These are phyloP conservation scores for Eupeodes luniger DNA, from an alignment of 2,888 invertebrate species.

Conservation along the genomic window DNA sequence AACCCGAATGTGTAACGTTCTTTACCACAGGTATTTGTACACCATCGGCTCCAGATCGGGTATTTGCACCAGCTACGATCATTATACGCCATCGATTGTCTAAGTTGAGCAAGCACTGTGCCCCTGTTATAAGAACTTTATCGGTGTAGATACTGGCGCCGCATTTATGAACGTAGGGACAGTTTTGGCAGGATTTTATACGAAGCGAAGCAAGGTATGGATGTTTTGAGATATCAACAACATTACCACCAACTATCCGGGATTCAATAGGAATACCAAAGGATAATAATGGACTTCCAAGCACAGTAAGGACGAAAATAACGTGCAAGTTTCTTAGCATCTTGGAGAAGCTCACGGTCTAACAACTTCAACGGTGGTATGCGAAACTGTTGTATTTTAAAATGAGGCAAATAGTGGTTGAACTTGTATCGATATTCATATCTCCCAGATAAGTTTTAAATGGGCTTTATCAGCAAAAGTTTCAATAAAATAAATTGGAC, in stretches of 20 bases:
- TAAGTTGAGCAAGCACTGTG: slow-evolving; percentile 80
- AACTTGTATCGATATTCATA: slow-evolving; percentile 24
- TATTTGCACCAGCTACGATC: slow-evolving; percentile 86
- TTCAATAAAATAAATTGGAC: too few species aligned
- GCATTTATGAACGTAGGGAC: slow-evolving; percentile 78
- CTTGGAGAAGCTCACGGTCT: background rate
- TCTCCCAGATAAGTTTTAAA: slow-evolving; percentile 31
- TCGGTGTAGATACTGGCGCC: slow-evolving; percentile 79
- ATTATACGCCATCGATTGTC: slow-evolving; percentile 77
- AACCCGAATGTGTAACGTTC: slow-evolving; percentile 84
- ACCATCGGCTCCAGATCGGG: slow-evolving; percentile 84
- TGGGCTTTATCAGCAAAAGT: background rate
- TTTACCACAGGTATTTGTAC: slow-evolving; percentile 84
- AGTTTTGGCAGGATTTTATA: slow-evolving; percentile 76
- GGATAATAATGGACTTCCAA: background rate
- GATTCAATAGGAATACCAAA: slow-evolving; percentile 38
- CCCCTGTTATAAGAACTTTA: slow-evolving; percentile 79
- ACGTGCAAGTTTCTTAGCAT: slow-evolving; percentile 21
- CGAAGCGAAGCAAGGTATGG: slow-evolving; percentile 80
- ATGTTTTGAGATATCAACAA: slow-evolving; percentile 77
- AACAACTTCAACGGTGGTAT: background rate
- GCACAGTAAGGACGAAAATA: background rate
- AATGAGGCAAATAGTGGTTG: background rate
- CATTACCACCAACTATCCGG: slow-evolving; percentile 81
- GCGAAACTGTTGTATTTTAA: slow-evolving; percentile 20